phyloP scores from a whole-genome alignment of 92 coral and sea anemone genomes.

The Palythoa grandiflora region DNA sequence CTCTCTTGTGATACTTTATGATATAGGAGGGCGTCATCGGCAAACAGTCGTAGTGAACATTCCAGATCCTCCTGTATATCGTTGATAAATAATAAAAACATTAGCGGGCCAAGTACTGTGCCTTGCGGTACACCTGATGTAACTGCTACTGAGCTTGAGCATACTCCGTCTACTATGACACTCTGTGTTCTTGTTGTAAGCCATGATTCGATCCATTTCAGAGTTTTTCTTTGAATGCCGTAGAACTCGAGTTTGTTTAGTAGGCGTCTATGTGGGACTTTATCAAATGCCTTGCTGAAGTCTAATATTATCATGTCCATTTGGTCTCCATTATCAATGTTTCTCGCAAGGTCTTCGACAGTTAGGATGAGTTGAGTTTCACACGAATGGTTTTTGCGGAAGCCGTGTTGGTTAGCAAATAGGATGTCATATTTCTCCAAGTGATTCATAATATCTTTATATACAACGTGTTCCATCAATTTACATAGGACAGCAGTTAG shows the following conservation, averaged over 20 bases:
- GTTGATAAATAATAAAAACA: slow-evolving; percentile 19
- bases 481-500: slow-evolving; percentile 27
- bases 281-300: slow-evolving; percentile 33
- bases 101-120: slow-evolving; percentile 19
- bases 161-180: slow-evolving; percentile 33
- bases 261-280: slow-evolving; percentile 12
- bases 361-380: slow-evolving; percentile 33
- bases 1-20: slow-evolving; percentile 45
- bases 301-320: slow-evolving; percentile 30
- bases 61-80: slow-evolving; percentile 38
- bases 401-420: slow-evolving; percentile 34
- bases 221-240: slow-evolving; percentile 25
- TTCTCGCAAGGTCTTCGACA: slow-evolving; percentile 35
- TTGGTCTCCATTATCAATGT: slow-evolving; percentile 46
- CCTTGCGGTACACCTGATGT: slow-evolving; percentile 46
- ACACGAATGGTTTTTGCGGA: slow-evolving; percentile 29
- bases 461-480: not conserved
- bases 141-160: slow-evolving; percentile 37
- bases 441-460: not conserved
- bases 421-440: slow-evolving; percentile 16
- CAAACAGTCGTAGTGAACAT: slow-evolving; percentile 51
- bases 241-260: slow-evolving; percentile 6
- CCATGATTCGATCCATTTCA: slow-evolving; percentile 33
- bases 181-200: slow-evolving; percentile 34
- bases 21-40: slow-evolving; percentile 49